Evolutionary conservation across 1,140 invertebrate species (phyloP).

Genomic region (Ostrea edulis): DNA sequence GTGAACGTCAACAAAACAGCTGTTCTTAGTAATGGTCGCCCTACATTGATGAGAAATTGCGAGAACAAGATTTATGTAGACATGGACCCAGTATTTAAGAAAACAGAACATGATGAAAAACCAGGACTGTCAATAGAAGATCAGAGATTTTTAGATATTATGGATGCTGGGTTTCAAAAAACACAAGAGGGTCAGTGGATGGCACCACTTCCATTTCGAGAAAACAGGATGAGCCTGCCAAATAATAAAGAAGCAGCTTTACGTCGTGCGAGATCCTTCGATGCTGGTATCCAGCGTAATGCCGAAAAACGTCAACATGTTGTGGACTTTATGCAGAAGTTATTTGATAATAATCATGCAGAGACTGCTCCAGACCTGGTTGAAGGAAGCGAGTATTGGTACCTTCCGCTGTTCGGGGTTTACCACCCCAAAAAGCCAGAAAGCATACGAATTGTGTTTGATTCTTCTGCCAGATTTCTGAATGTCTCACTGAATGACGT

Average conservation of each 20-base stretch:
- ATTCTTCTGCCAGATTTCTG: conserved; percentile 43
- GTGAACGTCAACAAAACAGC: conserved; percentile 38
- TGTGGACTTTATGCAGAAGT: conserved; percentile 54
- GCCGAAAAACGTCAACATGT: conserved; percentile 47
- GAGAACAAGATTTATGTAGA: conserved; percentile 27
- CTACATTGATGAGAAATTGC: conserved; percentile 49
- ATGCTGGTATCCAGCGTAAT: conserved; percentile 35
- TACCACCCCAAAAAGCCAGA: conserved; percentile 58
- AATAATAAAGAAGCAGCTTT: conserved; percentile 46
- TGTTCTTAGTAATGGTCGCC: conserved; percentile 18
- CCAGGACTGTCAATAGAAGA: conserved; percentile 53
- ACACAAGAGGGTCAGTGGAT: conserved; percentile 45
- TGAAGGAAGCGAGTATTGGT: conserved; percentile 47
- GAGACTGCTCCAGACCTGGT: conserved; percentile 53
- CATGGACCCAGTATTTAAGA: conserved; percentile 37
- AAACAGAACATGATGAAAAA: conserved; percentile 53
- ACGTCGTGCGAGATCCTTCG: conserved; percentile 34
- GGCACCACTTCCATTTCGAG: conserved; percentile 52
- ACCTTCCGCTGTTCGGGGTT: conserved; percentile 57
- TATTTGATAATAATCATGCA: conserved; percentile 53
- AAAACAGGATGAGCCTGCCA: conserved; percentile 7
- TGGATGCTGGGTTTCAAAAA: conserved; percentile 40
- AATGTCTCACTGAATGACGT: conserved; percentile 67
- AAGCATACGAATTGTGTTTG: conserved; percentile 55
- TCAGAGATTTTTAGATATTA: conserved; percentile 54